Evolutionary conservation across 2,888 invertebrate species (phyloP).

Genomic region (Meghimatium bilineatum): DNA sequence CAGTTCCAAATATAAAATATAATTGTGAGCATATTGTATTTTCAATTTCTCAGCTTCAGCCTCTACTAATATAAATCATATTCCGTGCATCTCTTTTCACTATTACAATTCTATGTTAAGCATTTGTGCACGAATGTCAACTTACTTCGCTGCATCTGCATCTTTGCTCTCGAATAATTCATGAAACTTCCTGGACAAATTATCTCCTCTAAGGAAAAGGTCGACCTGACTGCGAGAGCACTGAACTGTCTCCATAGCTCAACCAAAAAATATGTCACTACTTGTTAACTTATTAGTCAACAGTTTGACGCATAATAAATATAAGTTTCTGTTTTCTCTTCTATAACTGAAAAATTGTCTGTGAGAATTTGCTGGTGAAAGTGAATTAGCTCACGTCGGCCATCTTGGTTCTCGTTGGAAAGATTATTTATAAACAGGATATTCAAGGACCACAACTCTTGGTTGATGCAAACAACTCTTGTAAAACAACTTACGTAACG

Average conservation of each 20-base stretch:
- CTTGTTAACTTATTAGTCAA: neutral
- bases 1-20: too few species aligned
- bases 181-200: constrained; percentile 46
- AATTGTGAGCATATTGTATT: too few species aligned
- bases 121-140: neutral
- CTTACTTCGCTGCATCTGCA: constrained; percentile 40
- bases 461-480: neutral
- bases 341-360: neutral
- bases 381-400: constrained; percentile 26
- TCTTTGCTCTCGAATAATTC: constrained; percentile 47
- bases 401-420: constrained; percentile 39
- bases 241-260: constrained; percentile 38
- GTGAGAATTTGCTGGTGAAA: neutral
- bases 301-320: neutral
- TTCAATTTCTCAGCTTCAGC: too few species aligned
- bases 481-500: too few species aligned
- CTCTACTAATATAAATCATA: too few species aligned
- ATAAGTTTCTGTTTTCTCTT: neutral
- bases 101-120: too few species aligned
- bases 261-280: neutral
- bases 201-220: constrained; percentile 44
- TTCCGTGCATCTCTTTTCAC: too few species aligned
- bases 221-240: constrained; percentile 46
- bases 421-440: constrained; percentile 43
- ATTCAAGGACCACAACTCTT: constrained; percentile 12